These are phyloP conservation scores for Mellilla xanthometata DNA, from an alignment of 2,888 invertebrate species.

Conservation along the genomic window DNA sequence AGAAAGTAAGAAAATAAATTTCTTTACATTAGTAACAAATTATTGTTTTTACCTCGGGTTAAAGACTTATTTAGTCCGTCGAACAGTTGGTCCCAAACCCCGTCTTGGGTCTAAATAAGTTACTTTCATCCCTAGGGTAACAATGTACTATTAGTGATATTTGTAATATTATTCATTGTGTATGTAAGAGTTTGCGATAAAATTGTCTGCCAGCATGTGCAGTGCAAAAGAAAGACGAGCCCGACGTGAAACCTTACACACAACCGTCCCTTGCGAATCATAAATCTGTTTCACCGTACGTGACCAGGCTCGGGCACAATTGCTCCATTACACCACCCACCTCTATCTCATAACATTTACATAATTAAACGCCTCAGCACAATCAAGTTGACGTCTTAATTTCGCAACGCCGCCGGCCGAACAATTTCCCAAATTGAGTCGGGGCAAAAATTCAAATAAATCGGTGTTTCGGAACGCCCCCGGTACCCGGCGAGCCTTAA, in stretches of 20 bases:
- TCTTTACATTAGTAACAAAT: too few relatives aligned
- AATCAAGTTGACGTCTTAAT: slow-evolving; percentile 82
- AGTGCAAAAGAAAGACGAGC: slow-evolving; percentile 8
- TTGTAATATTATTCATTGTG: too few relatives aligned
- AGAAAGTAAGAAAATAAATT: too few relatives aligned
- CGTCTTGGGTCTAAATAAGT: too few relatives aligned
- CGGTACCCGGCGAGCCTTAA: slow-evolving; percentile 65
- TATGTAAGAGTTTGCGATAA: too few relatives aligned
- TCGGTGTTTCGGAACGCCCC: slow-evolving; percentile 67
- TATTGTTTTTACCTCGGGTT: too few relatives aligned
- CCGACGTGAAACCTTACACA: slow-evolving; percentile 29
- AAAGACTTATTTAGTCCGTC: too few relatives aligned
- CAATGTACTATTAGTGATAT: too few relatives aligned
- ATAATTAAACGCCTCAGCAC: slow-evolving; percentile 79
- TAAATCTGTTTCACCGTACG: slow-evolving; percentile 63
- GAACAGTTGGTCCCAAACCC: too few relatives aligned
- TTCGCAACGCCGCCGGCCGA: slow-evolving; percentile 76
- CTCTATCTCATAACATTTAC: slow-evolving; percentile 78
- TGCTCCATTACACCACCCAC: slow-evolving; percentile 70
- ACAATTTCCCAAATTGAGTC: slow-evolving; percentile 82
- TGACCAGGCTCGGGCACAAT: slow-evolving; percentile 66
- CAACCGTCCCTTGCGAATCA: slow-evolving; percentile 48
- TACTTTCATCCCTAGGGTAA: too few relatives aligned
- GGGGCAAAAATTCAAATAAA: slow-evolving; percentile 82
- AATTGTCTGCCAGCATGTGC: background rate